Percentiles rank a stretch among this genome's conserved stretches.
Evolutionary conservation across 2,113 vertebrate genomes (phyloP).

Genomic region (Falco punctatus): DNA sequence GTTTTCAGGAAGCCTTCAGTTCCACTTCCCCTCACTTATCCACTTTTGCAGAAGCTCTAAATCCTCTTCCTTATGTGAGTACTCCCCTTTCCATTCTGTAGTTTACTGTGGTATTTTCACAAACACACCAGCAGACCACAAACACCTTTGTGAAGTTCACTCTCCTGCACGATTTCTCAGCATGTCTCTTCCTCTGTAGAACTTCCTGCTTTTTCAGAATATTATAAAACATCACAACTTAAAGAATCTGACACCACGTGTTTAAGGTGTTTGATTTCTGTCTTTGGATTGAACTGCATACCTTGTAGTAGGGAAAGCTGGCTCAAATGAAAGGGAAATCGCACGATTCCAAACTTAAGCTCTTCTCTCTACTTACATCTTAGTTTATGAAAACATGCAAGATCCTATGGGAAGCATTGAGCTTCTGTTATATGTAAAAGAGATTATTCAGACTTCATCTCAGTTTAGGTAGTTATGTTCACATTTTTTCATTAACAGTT

Average conservation of each 20-base stretch:
- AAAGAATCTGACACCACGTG: neutral
- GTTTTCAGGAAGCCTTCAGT: neutral
- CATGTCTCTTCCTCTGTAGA: neutral
- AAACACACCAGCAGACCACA: neutral
- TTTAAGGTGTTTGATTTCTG: neutral
- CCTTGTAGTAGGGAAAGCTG: neutral
- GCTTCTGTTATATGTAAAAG: neutral
- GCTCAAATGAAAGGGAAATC: neutral
- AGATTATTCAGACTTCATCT: neutral
- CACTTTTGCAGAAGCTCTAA: neutral
- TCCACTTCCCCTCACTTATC: neutral
- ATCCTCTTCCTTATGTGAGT: neutral
- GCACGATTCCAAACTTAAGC: neutral
- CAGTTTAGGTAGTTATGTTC: neutral
- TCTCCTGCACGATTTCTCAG: neutral
- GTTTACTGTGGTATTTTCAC: neutral
- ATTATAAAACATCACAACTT: neutral
- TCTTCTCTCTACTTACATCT: neutral
- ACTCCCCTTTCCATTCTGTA: neutral
- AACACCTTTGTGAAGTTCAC: neutral
- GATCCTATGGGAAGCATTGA: neutral
- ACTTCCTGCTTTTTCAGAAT: neutral
- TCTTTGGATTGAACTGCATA: neutral
- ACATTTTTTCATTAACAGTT: neutral
- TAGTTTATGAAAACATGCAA: neutral